Evolutionary conservation across 2,888 invertebrate species (phyloP), one percentile per base, ranked within the genome.

Genomic region (Cephus runcator): DNA sequence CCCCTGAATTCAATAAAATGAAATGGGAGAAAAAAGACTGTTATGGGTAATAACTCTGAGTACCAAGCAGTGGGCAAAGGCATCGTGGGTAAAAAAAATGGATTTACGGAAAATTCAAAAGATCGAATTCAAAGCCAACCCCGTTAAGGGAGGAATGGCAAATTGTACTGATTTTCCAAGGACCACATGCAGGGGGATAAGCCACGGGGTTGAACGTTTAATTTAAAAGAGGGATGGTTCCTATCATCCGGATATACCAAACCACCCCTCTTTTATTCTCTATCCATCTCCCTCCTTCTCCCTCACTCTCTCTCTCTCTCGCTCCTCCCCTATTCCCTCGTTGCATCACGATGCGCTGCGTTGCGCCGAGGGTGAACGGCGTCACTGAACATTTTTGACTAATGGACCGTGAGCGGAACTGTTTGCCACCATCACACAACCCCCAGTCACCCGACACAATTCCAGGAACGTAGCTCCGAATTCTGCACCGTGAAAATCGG

Each of bases 371-470:
- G 80, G 81, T 80, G 83, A 84, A 81, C 83, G 82, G 78, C 79
- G 75, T 69, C 34, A 74, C 78, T 77, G 79, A 78, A 81, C 84
- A 86, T 86, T 89, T 89, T 87, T 87, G 85, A 88, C 88, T 89
- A 90, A 90, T 90, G 88, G 87, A 87, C 88, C 88, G 87, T 88
- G 88, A 89, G 85, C 81, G 85, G 86, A 85, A 87, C 86, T 87
- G 87, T 88, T 88, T 87, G 86, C 86, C 85, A 83, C 84, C 84
- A 87, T 87, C 87, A 85, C 86, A 84, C 87, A 83, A 85, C 83
- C 85, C 85, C 79, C 81, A 84, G 81, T 81, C 82, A 83, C 83
- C 78, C 82, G 81, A 79, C 83, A 84, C 85, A 85, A 86, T 87
- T 85, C 84, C 81, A 79, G 81, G 79, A 75, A 79, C 80, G 80